Conservation (phyloP, 2,113 vertebrate genomes). For the Struthio camelus region DNA sequence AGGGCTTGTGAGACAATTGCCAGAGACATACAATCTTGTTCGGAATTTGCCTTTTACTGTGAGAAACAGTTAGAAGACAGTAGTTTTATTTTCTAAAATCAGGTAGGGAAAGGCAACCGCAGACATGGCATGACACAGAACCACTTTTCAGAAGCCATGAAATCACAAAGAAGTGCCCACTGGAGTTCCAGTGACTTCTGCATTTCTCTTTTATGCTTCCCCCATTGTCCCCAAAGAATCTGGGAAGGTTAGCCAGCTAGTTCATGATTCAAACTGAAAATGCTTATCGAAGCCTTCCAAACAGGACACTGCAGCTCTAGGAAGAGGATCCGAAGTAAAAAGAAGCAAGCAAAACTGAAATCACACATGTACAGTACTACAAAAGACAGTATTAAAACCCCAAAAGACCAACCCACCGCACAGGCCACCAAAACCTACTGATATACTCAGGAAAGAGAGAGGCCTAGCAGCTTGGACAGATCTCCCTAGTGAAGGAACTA, state of each 20-base stretch:
- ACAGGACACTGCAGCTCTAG: background rate
- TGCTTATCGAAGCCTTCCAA: background rate
- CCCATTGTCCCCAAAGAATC: background rate
- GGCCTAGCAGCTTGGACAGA: fast-evolving
- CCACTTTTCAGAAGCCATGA: background rate
- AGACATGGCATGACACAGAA: background rate
- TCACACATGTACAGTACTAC: background rate
- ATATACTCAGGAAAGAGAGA: background rate
- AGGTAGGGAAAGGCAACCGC: background rate
- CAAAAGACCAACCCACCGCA: background rate
- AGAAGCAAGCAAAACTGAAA: background rate
- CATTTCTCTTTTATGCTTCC: background rate
- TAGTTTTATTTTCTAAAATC: background rate
- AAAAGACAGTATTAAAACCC: background rate
- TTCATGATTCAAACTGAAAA: background rate
- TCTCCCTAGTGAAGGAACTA: background rate
- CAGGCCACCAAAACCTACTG: background rate
- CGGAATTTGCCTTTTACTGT: background rate
- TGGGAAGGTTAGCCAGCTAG: fast-evolving
- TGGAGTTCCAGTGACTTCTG: background rate
- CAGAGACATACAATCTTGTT: background rate
- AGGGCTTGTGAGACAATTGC: background rate
- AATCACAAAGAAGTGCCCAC: background rate
- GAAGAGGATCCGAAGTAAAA: background rate
- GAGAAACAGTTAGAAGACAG: background rate